Base-by-base conservation (phyloP, 2,113 vertebrate species). In the Gavia stellata region DNA sequence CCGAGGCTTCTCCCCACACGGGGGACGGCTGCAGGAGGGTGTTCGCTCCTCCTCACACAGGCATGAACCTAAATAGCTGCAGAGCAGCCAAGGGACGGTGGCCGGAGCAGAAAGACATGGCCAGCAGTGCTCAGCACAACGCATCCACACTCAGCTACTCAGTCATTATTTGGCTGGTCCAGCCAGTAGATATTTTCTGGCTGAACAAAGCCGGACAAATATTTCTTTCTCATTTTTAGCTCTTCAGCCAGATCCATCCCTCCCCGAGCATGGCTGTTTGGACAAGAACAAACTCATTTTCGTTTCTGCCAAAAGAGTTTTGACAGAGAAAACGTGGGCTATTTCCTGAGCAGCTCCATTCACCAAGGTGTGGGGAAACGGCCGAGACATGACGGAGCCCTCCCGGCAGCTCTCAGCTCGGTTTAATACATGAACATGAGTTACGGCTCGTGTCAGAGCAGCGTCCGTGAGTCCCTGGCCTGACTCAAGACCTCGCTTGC, bases 281-380 rank as follows among this genome's bases (percentile, higher is more conserved):
- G 91, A 15, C 7, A 8, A 13, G 24, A 66, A 47, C 19, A 42
- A 83, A 47, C 23, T 15, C 18, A 0, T 29, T 44, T 63, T 53
- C 2, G 0, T 17, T 45, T 9, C 36, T 0, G 2, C 49, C 61
- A 44, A 26, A 17, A 25, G 11, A 2, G 11, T 7, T 68, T 4
- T 6, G n/a, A 29, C 16, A 0, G 0, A 19, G 18, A 28, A 10
- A 25, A 5, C 3, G 0, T 0, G 6, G 31, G 34, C 14, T 7
- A 0, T 21, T 67, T 63, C 88, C 81, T 50, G 28, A 91, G 55
- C 62, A 15, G 45, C 45, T 26, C 72, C 62, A 1, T 38, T 13
- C 55, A 7, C 45, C 10, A 4, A 12, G 56, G 52, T 2, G 6
- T 5, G 56, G 42, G 65, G 59, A 81, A 49, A 44, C 2, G 6